Base-by-base conservation (phyloP, 2,888 invertebrate genomes). In the Rhagonycha lutea region DNA sequence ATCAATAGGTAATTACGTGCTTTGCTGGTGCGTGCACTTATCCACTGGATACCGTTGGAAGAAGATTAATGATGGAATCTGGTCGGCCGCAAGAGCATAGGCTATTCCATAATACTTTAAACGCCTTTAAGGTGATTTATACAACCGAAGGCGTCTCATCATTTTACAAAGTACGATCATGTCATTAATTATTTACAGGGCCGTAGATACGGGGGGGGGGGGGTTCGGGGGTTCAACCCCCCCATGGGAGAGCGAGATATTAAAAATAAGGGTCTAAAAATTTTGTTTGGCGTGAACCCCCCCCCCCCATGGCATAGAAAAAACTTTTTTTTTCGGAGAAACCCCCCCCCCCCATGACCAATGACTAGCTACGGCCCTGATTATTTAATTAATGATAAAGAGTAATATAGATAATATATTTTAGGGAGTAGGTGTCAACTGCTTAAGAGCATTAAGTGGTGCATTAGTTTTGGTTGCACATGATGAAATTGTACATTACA, bases 401-500 rank as follows among this genome's bases (percentile, higher is more conserved):
- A 65, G n/a, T 14, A 70, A 18, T 18, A 18, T 18, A 18, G 18
- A 61, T 23, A 11, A 61, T 23, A 11, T 24, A 23, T 14, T 24
- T 65, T 65, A 65, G 63, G 63, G 63, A 65, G 11, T 65, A 24
- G 9, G 77, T 3, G 73, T 76, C 0, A 81, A 81, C 32, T 71
- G 74, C 47, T n/a, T 81, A 5, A 61, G 79, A 68, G 75, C 77
- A 60, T 65, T 79, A 1, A 78, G 79, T 61, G 73, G 79, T 26
- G 80, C 80, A 28, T 32, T 80, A 67, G 79, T 81, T 3, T 75
- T 81, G 72, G 81, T 81, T 12, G 32, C 78, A 67, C 79, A 80
- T 62, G 80, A 81, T 62, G 81, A 81, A 70, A 72, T 80, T 29
- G 60, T 80, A 26, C 75, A 80, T 73, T 75, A 78, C 72, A 74